A percentile compares a stretch with the other conserved stretches of the same genome.
Conservation (phyloP, 2,888 invertebrate species). For the Marronus borbonicus region DNA sequence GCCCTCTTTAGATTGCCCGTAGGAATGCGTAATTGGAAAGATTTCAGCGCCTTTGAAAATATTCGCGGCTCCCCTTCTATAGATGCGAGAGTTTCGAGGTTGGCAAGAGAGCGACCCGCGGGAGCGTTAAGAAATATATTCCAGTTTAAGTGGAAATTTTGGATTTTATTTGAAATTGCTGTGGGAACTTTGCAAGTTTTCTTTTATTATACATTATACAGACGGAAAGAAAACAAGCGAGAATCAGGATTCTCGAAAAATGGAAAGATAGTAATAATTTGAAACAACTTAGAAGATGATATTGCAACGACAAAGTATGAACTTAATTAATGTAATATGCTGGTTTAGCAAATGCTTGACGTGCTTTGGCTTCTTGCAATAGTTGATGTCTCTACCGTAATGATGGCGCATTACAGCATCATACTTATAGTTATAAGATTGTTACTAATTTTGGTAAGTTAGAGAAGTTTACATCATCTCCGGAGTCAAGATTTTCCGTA, state of each 20-base stretch:
- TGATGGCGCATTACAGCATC: too few species aligned
- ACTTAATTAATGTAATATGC: too few species aligned
- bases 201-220: slow-evolving; percentile 25
- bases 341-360: too few species aligned
- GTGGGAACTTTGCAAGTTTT: slow-evolving; percentile 22
- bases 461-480: too few species aligned
- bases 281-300: background rate
- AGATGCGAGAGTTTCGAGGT: slow-evolving; percentile 21
- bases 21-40: slow-evolving; percentile 35
- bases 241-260: background rate
- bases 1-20: slow-evolving; percentile 4
- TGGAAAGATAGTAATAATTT: background rate
- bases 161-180: slow-evolving; percentile 38
- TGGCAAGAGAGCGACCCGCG: slow-evolving; percentile 16
- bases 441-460: too few species aligned
- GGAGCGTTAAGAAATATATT: slow-evolving; percentile 36
- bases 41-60: slow-evolving; percentile 27
- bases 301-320: too few species aligned
- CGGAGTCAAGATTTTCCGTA: too few species aligned
- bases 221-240: slow-evolving; percentile 2
- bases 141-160: slow-evolving; percentile 41
- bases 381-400: too few species aligned
- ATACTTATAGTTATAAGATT: too few species aligned
- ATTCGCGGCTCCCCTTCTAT: background rate
- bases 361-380: too few species aligned